A percentile compares a stretch with the other conserved stretches of the same genome.
phyloP scores from a whole-genome alignment of 2,888 invertebrate species.

The Drosophila acutilabella region DNA sequence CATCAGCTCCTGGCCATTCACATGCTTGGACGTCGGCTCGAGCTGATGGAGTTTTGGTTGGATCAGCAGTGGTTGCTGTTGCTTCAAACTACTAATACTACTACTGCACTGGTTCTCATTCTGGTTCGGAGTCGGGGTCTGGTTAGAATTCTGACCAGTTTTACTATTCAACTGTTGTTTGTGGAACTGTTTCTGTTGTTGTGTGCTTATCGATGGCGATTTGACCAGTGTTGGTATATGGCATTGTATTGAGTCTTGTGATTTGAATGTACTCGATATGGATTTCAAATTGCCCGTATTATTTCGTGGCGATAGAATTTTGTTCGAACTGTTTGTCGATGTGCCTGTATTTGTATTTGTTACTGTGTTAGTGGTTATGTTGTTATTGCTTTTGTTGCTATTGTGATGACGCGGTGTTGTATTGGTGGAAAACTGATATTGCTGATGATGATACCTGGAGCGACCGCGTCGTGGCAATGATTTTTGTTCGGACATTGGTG shows the following conservation, averaged over 20 bases:
- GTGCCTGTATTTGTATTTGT: slow-evolving; percentile 66
- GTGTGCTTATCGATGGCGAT: slow-evolving; percentile 83
- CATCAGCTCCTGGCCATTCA: slow-evolving; percentile 71
- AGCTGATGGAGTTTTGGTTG: slow-evolving; percentile 82
- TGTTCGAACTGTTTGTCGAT: slow-evolving; percentile 78
- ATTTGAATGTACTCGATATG: slow-evolving; percentile 84
- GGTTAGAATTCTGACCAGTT: slow-evolving; percentile 32
- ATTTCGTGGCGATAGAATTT: slow-evolving; percentile 85
- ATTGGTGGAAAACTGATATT: slow-evolving; percentile 86
- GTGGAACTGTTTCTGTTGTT: slow-evolving; percentile 79
- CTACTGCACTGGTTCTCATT: slow-evolving; percentile 56
- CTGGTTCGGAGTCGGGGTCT: slow-evolving; percentile 49
- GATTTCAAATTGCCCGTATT: slow-evolving; percentile 83
- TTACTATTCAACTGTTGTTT: slow-evolving; percentile 64
- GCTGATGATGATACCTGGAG: slow-evolving; percentile 88
- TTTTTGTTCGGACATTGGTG: slow-evolving; percentile 92
- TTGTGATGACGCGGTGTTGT: slow-evolving; percentile 86
- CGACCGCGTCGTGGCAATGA: slow-evolving; percentile 90
- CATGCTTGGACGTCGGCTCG: slow-evolving; percentile 60
- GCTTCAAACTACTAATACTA: slow-evolving; percentile 76
- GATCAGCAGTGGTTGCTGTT: slow-evolving; percentile 82
- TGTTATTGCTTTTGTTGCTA: slow-evolving; percentile 83
- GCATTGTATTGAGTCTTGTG: slow-evolving; percentile 85
- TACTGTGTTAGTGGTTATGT: slow-evolving; percentile 67
- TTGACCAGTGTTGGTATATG: slow-evolving; percentile 85